Conservation (phyloP, 1,140 invertebrate genomes). For the Drosophila obscura region DNA sequence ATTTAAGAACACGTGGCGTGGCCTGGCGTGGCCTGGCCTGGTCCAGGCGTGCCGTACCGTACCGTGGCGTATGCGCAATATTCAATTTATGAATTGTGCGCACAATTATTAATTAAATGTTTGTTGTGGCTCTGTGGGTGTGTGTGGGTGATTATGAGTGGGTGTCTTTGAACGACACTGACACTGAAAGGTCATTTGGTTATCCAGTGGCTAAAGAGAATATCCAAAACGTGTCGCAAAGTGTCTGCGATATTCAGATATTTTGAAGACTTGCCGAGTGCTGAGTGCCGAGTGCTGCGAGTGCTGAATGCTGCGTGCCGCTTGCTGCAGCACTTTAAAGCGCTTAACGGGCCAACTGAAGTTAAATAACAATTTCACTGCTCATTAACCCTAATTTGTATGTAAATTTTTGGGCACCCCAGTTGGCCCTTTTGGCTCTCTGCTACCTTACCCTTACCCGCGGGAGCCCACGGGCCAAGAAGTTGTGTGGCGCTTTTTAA, state of each 20-base stretch:
- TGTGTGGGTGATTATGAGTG: not conserved
- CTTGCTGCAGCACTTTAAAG: slow-evolving; percentile 61
- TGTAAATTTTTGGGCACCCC: slow-evolving; percentile 72
- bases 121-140: slow-evolving; percentile 15
- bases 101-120: slow-evolving; percentile 51
- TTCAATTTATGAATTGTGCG: slow-evolving; percentile 61
- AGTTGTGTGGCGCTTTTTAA: slow-evolving; percentile 45
- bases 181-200: slow-evolving; percentile 17
- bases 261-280: slow-evolving; percentile 34
- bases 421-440: slow-evolving; percentile 31
- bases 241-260: slow-evolving; percentile 33
- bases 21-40: not conserved
- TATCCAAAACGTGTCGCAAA: slow-evolving; percentile 75
- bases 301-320: no score
- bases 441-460: not conserved
- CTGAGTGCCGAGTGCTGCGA: slow-evolving; percentile 18
- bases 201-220: slow-evolving; percentile 43
- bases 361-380: slow-evolving; percentile 83
- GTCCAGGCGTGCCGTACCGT: no score
- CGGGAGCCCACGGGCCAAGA: slow-evolving; percentile 15
- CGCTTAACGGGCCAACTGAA: slow-evolving; percentile 74
- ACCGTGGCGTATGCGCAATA: slow-evolving; percentile 57
- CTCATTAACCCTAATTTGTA: slow-evolving; percentile 83
- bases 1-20: slow-evolving; percentile 48
- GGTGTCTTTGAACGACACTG: not conserved